Percentiles rank a stretch among this genome's conserved stretches.
Conservation (phyloP, 2,797 vertebrate genomes). For the Karalla daura region DNA sequence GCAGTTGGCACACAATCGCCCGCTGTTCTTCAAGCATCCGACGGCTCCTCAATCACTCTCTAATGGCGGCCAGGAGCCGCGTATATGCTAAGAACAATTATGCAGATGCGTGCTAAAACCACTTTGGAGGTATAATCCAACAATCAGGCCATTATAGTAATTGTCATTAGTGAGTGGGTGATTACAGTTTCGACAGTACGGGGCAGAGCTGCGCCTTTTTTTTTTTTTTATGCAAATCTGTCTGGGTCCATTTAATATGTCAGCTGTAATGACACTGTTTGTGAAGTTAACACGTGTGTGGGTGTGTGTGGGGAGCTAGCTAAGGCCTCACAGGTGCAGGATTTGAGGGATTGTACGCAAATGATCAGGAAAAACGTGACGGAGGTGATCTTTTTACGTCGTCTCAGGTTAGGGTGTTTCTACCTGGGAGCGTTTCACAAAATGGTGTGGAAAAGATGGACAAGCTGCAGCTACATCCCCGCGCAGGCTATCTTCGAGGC, state of each 20-base stretch:
- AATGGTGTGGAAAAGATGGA: too few relatives aligned
- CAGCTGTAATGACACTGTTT: conserved; percentile 46
- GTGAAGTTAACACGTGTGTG: conserved; percentile 8
- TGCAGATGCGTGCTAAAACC: conserved; percentile 78
- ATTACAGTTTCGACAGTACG: conserved; percentile 62
- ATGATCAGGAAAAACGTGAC: not conserved
- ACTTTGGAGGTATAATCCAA: conserved; percentile 77
- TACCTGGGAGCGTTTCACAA: too few relatives aligned
- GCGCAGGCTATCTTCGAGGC: too few relatives aligned
- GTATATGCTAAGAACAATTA: conserved; percentile 76
- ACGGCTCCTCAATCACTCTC: conserved; percentile 59
- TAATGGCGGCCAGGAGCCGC: conserved; percentile 69
- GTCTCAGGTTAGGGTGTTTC: too few relatives aligned
- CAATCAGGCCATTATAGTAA: conserved; percentile 79
- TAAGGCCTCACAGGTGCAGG: conserved; percentile 16
- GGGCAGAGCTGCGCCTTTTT: conserved; percentile 52
- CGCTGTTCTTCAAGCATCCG: conserved; percentile 51
- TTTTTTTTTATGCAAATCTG: conserved; percentile 74
- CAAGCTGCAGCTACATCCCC: too few relatives aligned
- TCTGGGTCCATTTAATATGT: conserved; percentile 58
- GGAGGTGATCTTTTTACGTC: too few relatives aligned
- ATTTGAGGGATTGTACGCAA: not conserved
- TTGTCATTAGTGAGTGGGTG: conserved; percentile 77
- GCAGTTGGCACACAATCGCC: conserved; percentile 42
- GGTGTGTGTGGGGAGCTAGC: conserved; percentile 18